phyloP scores from a whole-genome alignment of 2,797 vertebrate species.

The Enteromius thamalakanensis region DNA sequence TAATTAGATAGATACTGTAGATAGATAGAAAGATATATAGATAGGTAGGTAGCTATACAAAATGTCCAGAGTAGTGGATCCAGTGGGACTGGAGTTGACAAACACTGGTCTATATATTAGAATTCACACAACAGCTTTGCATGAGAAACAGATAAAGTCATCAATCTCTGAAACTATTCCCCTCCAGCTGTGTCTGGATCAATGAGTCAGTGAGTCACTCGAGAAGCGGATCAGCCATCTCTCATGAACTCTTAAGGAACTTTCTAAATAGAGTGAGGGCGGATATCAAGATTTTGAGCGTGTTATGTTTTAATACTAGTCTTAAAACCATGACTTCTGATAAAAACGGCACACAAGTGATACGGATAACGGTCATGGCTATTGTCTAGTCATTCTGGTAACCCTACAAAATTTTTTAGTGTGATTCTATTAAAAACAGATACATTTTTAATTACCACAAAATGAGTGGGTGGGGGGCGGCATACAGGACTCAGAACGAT shows the following conservation, averaged over 20 bases:
- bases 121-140: no score
- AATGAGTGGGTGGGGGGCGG: not conserved
- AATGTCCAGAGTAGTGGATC: not conserved
- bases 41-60: not conserved
- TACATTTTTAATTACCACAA: not conserved
- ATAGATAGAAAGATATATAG: not conserved
- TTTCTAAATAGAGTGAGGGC: not conserved
- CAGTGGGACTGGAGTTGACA: not conserved
- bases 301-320: not conserved
- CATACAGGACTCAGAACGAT: no score
- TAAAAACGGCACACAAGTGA: not conserved
- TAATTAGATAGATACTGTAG: not conserved
- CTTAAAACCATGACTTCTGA: not conserved
- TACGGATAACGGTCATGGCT: not conserved
- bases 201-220: not conserved
- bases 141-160: not conserved
- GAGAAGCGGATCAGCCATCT: not conserved
- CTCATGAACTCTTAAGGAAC: not conserved
- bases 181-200: not conserved
- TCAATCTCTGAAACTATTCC: not conserved
- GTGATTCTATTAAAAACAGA: not conserved
- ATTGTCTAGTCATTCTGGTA: not conserved
- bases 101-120: not conserved
- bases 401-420: not conserved
- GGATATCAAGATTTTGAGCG: not conserved